Percentiles rank a stretch among this genome's conserved stretches.
These are phyloP conservation scores for Enteromius paludinosus DNA, from an alignment of 2,797 vertebrate genomes.

Conservation along the genomic window DNA sequence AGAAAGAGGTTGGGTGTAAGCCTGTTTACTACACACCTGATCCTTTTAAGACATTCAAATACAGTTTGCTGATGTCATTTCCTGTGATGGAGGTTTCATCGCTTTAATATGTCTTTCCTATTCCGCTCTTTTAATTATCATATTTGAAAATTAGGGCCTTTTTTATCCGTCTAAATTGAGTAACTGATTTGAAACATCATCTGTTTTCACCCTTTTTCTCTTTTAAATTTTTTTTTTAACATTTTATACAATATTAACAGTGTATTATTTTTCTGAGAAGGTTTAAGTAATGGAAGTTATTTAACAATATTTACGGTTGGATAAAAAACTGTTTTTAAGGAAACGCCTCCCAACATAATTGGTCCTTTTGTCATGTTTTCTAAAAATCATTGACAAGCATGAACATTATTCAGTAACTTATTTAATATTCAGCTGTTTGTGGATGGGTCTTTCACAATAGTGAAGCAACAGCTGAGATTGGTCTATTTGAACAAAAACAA, in stretches of 20 bases:
- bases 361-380: too few species aligned
- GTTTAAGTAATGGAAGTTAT: neutral
- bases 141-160: neutral
- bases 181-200: too few species aligned
- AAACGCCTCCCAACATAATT: neutral
- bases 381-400: neutral
- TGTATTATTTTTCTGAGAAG: neutral
- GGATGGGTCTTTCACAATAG: too few species aligned
- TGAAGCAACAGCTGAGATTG: too few species aligned
- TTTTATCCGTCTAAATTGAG: too few species aligned
- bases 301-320: neutral
- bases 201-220: too few species aligned
- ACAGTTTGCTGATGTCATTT: conserved; percentile 28
- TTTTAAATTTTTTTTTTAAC: too few species aligned
- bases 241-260: too few species aligned
- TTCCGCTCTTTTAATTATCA: neutral
- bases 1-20: neutral
- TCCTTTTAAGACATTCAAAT: neutral
- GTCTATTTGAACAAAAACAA: too few species aligned
- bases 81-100: neutral
- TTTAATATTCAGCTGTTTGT: too few species aligned
- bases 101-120: neutral
- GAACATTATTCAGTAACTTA: too few species aligned
- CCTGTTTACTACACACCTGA: neutral
- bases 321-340: neutral